Conservation (phyloP, 1,140 invertebrate genomes). For the Chlorops oryzae region DNA sequence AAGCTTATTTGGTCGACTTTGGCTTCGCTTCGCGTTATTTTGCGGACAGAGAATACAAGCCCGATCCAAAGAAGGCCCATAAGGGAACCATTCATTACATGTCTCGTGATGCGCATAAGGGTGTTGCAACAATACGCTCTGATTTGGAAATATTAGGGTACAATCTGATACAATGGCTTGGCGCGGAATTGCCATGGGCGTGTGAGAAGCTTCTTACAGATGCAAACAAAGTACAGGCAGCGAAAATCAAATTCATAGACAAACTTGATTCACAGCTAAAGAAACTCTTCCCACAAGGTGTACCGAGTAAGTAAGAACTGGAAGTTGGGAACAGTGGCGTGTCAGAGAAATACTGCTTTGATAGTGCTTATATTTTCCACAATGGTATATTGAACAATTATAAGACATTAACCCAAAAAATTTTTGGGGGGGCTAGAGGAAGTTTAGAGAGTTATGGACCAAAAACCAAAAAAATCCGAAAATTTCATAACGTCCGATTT, state of each 20-base stretch:
- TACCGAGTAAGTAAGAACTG: slow-evolving; percentile 48
- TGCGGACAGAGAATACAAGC: slow-evolving; percentile 69
- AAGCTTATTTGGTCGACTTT: slow-evolving; percentile 90
- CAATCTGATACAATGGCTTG: slow-evolving; percentile 88
- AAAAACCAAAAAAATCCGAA: too few species aligned
- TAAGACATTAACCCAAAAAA: too few species aligned
- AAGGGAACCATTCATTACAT: slow-evolving; percentile 95
- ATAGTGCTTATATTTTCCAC: too few species aligned
- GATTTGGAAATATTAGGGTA: slow-evolving; percentile 90
- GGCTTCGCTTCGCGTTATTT: slow-evolving; percentile 79
- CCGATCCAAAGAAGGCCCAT: slow-evolving; percentile 84
- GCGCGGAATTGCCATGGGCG: slow-evolving; percentile 78
- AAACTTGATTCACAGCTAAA: slow-evolving; percentile 57
- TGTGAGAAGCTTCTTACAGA: slow-evolving; percentile 54
- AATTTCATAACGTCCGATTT: too few species aligned
- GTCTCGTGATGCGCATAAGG: slow-evolving; percentile 82
- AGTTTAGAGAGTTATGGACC: too few species aligned
- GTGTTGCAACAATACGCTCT: slow-evolving; percentile 74
- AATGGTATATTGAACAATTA: too few species aligned
- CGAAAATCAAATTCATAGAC: slow-evolving; percentile 67
- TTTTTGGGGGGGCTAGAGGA: too few species aligned
- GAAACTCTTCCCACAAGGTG: slow-evolving; percentile 53
- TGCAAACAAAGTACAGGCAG: slow-evolving; percentile 60
- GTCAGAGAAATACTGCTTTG: too few species aligned
- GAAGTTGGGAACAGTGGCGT: too few species aligned